Base-by-base conservation (phyloP, 2,113 vertebrate genomes). In the Puffinus mauretanicus region DNA sequence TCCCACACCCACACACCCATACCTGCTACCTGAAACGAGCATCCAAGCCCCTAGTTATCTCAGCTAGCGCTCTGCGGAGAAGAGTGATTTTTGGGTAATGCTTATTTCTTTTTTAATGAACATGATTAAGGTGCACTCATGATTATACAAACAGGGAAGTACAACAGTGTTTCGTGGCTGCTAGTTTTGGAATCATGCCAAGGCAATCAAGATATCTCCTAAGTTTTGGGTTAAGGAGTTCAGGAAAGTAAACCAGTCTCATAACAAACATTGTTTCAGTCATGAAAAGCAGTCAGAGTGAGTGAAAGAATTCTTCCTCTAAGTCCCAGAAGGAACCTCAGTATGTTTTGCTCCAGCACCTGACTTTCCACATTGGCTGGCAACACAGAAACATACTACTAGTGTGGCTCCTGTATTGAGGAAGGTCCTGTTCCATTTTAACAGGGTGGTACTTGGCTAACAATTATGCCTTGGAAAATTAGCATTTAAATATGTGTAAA, bases 401-500 rank as follows among this genome's bases (percentile, higher is more conserved):
- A 86, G 88, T 58, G 92, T 82, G 92, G 81, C 88, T 88, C 46
- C 58, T 57, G 89, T 18, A 26, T 30, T 82, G 86, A 75, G 86
- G 80, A 89, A 83, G 79, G 86, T 77, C 76, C 97, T 82, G 93
- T 84, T 96, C 95, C 96, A 96, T 96, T 96, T 96, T 51, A 64
- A 20, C 89, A 24, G 92, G 94, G 92, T 91, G 91, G 40, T 82
- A 71, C 77, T 90, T 90, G 96, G 94, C 97, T 42, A 44, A 38
- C 57, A 65, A 1, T 86, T 42, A 10, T n/a, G 88, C 95, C 94
- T 76, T 8, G 5, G 81, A 14, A 57, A 94, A 98, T 98, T 97
- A 98, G 97, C 98, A 98, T 98, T 97, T 98, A 96, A 98, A 98
- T 98, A 38, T 46, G 44, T 79, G 95, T 79, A 88, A 94, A 97